Evolutionary conservation across 35 echinoderm and acorn worm species (phyloP).

Genomic region (Lytechinus pictus): DNA sequence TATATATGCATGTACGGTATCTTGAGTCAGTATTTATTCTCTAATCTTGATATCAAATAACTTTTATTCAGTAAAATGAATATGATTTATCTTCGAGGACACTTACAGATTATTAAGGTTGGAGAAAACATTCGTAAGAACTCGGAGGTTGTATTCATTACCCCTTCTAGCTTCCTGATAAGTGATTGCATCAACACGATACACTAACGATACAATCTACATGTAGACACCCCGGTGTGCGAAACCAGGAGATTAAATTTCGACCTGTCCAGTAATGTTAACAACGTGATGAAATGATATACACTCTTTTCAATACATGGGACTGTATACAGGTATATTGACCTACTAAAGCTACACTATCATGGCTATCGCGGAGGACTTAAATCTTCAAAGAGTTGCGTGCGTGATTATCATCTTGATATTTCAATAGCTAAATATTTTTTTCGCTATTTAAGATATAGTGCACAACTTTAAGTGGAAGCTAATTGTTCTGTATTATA

Average conservation of each 20-base stretch:
- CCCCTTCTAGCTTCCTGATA: neutral
- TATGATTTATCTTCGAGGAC: slow-evolving; percentile 1
- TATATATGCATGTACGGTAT: neutral
- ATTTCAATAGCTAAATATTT: neutral
- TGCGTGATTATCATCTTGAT: neutral
- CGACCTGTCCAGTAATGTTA: neutral
- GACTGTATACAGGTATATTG: neutral
- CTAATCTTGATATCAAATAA: neutral
- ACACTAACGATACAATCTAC: neutral
- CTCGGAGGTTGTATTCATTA: neutral
- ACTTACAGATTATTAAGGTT: neutral
- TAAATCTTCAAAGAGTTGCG: neutral
- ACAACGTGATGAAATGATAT: neutral
- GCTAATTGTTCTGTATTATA: neutral
- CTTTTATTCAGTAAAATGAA: neutral
- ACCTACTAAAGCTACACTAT: neutral
- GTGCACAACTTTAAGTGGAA: neutral
- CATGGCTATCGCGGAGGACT: neutral
- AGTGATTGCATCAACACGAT: neutral
- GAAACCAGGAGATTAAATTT: neutral
- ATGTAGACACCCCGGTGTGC: neutral
- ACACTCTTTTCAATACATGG: neutral
- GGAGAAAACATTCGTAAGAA: neutral
- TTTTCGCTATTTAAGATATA: neutral
- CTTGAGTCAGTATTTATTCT: neutral